A percentile compares a stretch with the other conserved stretches of the same genome.
Conservation (phyloP, 53 echinoderm and acorn worm species). For the Hippasteria phrygiana region DNA sequence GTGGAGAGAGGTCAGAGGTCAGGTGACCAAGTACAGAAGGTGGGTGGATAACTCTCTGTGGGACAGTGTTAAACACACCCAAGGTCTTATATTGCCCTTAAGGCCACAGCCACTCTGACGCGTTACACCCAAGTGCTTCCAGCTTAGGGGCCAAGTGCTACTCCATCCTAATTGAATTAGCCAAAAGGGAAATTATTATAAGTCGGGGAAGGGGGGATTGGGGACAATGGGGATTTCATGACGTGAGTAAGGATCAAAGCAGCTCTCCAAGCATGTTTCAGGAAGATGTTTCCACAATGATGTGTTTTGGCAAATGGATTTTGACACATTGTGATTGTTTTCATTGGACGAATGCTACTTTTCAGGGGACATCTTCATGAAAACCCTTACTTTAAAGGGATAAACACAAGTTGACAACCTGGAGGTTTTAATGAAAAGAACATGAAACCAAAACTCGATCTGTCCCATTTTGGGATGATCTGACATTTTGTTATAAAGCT, state of each 20-base stretch:
- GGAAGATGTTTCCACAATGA: background rate
- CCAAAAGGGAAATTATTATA: slow-evolving; percentile 54
- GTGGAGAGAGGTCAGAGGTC: background rate
- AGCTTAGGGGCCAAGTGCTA: slow-evolving; percentile 24
- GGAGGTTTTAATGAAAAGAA: no score
- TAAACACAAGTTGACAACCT: background rate
- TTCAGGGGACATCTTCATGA: background rate
- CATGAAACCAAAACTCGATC: no score
- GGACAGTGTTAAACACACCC: background rate
- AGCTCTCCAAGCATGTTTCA: background rate
- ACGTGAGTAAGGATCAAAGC: background rate
- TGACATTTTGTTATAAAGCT: no score
- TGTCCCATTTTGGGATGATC: no score
- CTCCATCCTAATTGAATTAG: slow-evolving; percentile 51
- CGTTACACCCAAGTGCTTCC: slow-evolving; percentile 7
- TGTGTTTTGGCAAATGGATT: background rate
- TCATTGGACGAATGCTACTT: background rate
- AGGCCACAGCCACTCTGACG: slow-evolving; percentile 11
- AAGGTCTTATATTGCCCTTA: background rate
- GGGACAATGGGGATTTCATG: background rate
- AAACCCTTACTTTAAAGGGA: background rate
- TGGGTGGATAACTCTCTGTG: background rate
- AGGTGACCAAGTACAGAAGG: background rate
- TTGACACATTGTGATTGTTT: background rate
- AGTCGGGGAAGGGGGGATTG: slow-evolving; percentile 27